Evolutionary conservation across 1,140 invertebrate species (phyloP).

Genomic region (Drosophila lacteicornis): DNA sequence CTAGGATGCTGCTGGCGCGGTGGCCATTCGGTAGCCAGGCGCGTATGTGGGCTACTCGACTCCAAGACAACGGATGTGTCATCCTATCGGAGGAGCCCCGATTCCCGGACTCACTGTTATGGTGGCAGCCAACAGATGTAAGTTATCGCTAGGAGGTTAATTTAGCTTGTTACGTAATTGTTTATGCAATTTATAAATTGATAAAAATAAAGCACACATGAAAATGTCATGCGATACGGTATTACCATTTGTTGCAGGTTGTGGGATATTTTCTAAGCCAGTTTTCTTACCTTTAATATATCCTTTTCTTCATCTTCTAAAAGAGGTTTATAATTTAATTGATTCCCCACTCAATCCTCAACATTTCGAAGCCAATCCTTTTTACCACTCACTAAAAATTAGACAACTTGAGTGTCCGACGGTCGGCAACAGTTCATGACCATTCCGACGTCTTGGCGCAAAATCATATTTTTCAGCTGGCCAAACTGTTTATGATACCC

Average conservation of each 20-base stretch:
- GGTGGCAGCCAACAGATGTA: conserved; percentile 16
- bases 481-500: conserved; percentile 48
- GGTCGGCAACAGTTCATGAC: conserved; percentile 26
- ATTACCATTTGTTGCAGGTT: background rate
- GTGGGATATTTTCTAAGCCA: background rate
- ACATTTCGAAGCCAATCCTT: conserved; percentile 1
- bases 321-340: background rate
- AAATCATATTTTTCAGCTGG: conserved; percentile 23
- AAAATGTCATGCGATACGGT: background rate
- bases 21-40: conserved; percentile 41
- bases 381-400: conserved; percentile 7
- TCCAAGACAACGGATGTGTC: conserved; percentile 5
- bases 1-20: conserved; percentile 19
- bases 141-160: conserved; percentile 8
- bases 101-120: conserved; percentile 1
- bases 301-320: background rate
- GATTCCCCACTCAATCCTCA: background rate
- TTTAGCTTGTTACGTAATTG: conserved; percentile 16
- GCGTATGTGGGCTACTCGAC: conserved; percentile 25
- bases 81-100: background rate
- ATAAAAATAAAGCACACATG: background rate
- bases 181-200: conserved; percentile 4
- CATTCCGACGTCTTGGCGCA: conserved; percentile 13
- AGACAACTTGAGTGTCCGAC: conserved; percentile 7
- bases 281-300: background rate